Base-by-base conservation (phyloP, 92 coral and sea anemone species). In the Epizoanthus rinbou region DNA sequence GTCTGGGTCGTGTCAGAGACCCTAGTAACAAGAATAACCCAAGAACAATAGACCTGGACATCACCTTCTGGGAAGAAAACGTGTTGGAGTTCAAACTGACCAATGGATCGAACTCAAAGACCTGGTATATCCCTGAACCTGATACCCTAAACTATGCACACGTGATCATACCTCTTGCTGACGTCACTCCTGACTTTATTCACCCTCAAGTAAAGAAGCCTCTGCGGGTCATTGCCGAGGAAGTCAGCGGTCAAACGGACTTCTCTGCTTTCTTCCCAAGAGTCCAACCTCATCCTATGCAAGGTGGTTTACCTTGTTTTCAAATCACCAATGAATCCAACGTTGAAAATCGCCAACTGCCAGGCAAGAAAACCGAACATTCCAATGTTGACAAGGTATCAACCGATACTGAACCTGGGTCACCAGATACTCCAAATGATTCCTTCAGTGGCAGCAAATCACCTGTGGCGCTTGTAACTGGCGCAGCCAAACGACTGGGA, bases 101-200 rank as follows among this genome's bases (percentile, higher is more conserved):
- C 19, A 39, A n/a, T 17, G 86, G 83, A 60, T 57, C 73, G 24
- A 50, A 57, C 19, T 19, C 57, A 16, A 81, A 84, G 54, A 10
- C 82, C 58, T 81, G 85, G 84, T 64, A 63, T 3, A 23, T 92
- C 16, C 95, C 95, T 25, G 95, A 92, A 47, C 91, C 89, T 18
- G 95, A 89, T 66, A 71, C 80, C 10, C 78, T 76, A 1, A 86
- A 76, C 52, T 84, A 86, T 57, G 84, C 89, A 62, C 95, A 92
- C 87, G 91, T 92, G 81, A 87, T 89, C 23, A 54, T 92, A 70
- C 95, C 95, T 25, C 88, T 92, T 23, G 95, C 95, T 75, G 93
- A 92, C 80, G 88, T 92, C 86, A 90, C 91, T 19, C 93, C 95
- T 63, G 89, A 89, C 1, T 89, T 92, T 53, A 68, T 87, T 28